Percentiles rank a stretch among this genome's conserved stretches.
Evolutionary conservation across 2,888 invertebrate species (phyloP).

Genomic region (Oligia fasciuncula): DNA sequence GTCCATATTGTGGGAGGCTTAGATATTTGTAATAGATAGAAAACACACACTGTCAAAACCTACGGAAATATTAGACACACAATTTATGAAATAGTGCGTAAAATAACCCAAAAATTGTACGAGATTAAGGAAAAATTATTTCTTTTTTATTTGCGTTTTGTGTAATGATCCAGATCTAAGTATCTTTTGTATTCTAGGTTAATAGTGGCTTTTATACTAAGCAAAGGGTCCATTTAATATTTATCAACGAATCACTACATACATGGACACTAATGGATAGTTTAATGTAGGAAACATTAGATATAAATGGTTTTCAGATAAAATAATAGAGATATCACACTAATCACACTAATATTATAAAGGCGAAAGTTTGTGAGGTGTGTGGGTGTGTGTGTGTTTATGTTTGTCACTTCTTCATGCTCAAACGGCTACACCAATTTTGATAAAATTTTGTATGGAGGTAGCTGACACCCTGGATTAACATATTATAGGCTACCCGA

Average conservation of each 20-base stretch:
- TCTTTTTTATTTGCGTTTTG: constrained; percentile 24
- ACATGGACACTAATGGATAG: constrained; percentile 22
- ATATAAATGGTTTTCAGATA: neutral
- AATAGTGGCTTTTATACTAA: constrained; percentile 47
- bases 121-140: neutral
- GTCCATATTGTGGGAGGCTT: no score
- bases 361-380: no score
- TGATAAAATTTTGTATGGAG: no score
- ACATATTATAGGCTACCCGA: no score
- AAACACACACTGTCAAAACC: neutral
- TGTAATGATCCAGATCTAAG: constrained; percentile 51
- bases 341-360: no score
- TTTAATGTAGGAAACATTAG: neutral
- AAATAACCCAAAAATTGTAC: constrained; percentile 7
- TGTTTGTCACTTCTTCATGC: no score
- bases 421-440: no score
- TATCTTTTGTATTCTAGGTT: constrained; percentile 30
- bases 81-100: constrained; percentile 8
- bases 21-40: neutral
- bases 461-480: no score
- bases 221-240: constrained; percentile 21
- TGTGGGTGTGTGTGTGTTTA: no score
- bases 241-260: constrained; percentile 28
- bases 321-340: neutral
- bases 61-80: constrained; percentile 7